phyloP scores from a whole-genome alignment of 2,113 vertebrate genomes.

The Dasyprocta punctata region DNA sequence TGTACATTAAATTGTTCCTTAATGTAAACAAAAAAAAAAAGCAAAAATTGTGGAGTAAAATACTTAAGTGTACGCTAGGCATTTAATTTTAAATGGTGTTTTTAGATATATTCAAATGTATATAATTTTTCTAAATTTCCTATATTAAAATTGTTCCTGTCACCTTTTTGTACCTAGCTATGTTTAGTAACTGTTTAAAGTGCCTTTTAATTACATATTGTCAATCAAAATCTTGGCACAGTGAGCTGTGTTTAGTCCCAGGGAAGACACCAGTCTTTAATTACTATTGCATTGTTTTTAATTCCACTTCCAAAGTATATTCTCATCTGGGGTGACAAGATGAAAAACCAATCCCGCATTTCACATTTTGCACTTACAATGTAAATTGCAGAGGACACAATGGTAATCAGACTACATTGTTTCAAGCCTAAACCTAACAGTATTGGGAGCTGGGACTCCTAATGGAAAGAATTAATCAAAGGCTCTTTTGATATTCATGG shows the following conservation, averaged over 20 bases:
- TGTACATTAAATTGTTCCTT: slow-evolving; percentile 11
- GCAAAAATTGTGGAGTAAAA: neutral
- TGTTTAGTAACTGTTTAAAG: slow-evolving; percentile 55
- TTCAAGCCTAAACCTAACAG: slow-evolving; percentile 72
- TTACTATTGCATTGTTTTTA: slow-evolving; percentile 79
- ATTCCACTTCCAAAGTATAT: slow-evolving; percentile 59
- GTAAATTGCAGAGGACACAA: slow-evolving; percentile 78
- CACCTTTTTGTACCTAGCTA: slow-evolving; percentile 35
- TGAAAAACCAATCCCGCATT: slow-evolving; percentile 62
- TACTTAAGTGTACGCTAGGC: neutral
- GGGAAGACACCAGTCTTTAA: slow-evolving; percentile 73
- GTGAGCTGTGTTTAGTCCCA: slow-evolving; percentile 63
- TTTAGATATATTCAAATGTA: slow-evolving; percentile 1
- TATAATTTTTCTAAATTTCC: slow-evolving; percentile 11
- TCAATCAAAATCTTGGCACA: slow-evolving; percentile 74
- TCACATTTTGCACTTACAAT: slow-evolving; percentile 76
- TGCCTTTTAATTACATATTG: slow-evolving; percentile 61
- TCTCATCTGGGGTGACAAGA: slow-evolving; percentile 67
- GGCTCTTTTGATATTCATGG: slow-evolving; percentile 66
- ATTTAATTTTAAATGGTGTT: slow-evolving; percentile 36
- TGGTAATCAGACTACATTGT: slow-evolving; percentile 85
- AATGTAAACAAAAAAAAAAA: slow-evolving; percentile 49
- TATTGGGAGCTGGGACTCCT: slow-evolving; percentile 68
- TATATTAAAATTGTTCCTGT: slow-evolving; percentile 60
- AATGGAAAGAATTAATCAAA: slow-evolving; percentile 83